Base-by-base conservation (phyloP, 2,888 invertebrate species). In the Taphrorychus bicolor region DNA sequence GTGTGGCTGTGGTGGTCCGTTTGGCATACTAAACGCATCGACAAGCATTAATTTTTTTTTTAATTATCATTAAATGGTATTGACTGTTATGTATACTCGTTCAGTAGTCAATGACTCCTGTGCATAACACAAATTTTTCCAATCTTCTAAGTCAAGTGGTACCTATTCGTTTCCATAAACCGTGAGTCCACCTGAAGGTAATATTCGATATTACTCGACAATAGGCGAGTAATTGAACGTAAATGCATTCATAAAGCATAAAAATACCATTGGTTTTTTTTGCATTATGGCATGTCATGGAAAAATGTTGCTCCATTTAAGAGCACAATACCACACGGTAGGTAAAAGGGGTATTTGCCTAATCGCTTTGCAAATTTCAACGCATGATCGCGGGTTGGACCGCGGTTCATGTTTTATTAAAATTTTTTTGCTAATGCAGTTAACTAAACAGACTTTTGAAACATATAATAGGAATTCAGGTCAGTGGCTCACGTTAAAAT, bases 301-400 rank as follows among this genome's bases (percentile, higher is more conserved):
- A n/a, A 9, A 32, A 32, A 32, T 32, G 11, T 32, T 32, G 32
- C 32, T 3, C 32, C 32, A 32, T 32, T 32, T 32, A n/a, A n/a
- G n/a, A n/a, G 7, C 32, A 32, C 32, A 32, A 32, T 3, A 32
- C 32, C 32, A 32, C 32, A 32, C 3, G 11, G 32, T 32, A 32
- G 32, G 11, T 32, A 32, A 32, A 32, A 32, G 32, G 32, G 11
- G 32, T 22, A 21, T 51, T 51, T 51, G 51, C 51, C 51, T 51
- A 51, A 51, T 51, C 51, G n/a, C 19, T 22, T 22, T 22, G 22
- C 21, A 51, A 16, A 19, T 17, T 51, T 51, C 21, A 21, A 51
- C 51, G 51, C 51, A 51, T 51, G 51, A 51, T 21, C 51, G 18
- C 51, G 21, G 51, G 51, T 21, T 2, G 22, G 51, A 51, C 19